phyloP scores from a whole-genome alignment of 2,888 invertebrate species.

The Nephrotoma flavescens region DNA sequence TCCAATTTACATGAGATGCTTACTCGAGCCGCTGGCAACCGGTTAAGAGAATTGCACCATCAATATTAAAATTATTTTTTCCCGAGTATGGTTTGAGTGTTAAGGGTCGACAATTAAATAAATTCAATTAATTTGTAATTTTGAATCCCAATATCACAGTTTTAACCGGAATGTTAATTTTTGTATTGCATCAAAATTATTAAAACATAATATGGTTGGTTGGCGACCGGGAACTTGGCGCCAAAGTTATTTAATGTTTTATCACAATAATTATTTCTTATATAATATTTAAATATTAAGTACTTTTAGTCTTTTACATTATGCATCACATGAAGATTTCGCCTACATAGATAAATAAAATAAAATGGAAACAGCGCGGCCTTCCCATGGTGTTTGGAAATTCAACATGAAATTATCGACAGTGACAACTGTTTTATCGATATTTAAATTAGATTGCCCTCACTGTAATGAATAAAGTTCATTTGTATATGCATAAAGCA shows the following conservation, averaged over 20 bases:
- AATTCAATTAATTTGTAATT: too few relatives aligned
- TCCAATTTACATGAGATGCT: too few relatives aligned
- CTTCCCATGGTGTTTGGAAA: not conserved
- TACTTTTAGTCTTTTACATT: not conserved
- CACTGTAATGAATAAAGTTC: not conserved
- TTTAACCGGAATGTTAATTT: not conserved
- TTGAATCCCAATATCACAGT: not conserved
- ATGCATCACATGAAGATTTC: not conserved
- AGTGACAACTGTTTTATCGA: not conserved
- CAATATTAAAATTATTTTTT: too few relatives aligned
- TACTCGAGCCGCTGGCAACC: too few relatives aligned
- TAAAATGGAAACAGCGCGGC: not conserved
- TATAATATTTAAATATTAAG: not conserved
- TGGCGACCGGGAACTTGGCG: not conserved
- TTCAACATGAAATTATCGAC: not conserved
- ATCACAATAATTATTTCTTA: not conserved
- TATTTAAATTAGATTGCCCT: not conserved
- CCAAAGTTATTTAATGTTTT: not conserved
- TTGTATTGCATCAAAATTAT: too few relatives aligned
- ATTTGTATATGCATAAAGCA: too few relatives aligned
- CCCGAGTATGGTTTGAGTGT: too few relatives aligned
- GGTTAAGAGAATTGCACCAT: too few relatives aligned
- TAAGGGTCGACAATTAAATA: too few relatives aligned
- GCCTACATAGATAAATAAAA: not conserved
- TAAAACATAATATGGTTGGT: too few relatives aligned